Base-by-base conservation (phyloP, 2,888 invertebrate genomes). In the Ormia ochracea region DNA sequence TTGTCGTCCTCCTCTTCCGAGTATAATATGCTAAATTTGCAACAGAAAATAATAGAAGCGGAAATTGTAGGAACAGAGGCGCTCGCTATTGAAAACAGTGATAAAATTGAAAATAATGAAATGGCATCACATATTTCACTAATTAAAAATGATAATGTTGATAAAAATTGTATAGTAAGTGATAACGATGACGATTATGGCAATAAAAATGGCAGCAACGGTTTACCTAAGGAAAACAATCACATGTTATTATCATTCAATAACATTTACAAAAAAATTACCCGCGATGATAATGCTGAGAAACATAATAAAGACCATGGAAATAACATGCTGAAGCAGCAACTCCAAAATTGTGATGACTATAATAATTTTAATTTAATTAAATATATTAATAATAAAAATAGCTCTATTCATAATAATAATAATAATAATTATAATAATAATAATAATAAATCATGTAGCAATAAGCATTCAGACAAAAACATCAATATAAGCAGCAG, bases 231-330 rank as follows among this genome's bases (percentile, higher is more conserved):
- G 19, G 65, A 82, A 58, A 88, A 88, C 69, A 89, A 88, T 83
- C 82, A 79, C 28, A 83, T 88, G 72, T 79, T 89, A 26, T 69
- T 82, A 45, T 86, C 88, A 26, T 89, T 89, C 61, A 88, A 89
- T 84, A 84, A 83, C 59, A 87, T 88, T 65, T 83, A 78, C 73
- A 69, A 81, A 7, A 81, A 80, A 6, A 73, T 75, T 36, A 78
- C 82, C 14, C 69, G 81, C 72, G 73, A 81, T 7, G 80, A 82
- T 54, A 78, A 83, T 36, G 26, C 23, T 41, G 52, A 74, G 19
- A 54, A 48, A 50, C 50, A 72, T n/a, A 74, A 70, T 79, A 50
- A 12, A 19, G 66, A 66, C 36, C 56, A 36, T 36, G 69, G 54
- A 61, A 61, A 68, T 61, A 75, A 77, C 36, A 61, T 65, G 68